Conservation (phyloP, 2,888 invertebrate species). For the Alviniconcha strummeri region DNA sequence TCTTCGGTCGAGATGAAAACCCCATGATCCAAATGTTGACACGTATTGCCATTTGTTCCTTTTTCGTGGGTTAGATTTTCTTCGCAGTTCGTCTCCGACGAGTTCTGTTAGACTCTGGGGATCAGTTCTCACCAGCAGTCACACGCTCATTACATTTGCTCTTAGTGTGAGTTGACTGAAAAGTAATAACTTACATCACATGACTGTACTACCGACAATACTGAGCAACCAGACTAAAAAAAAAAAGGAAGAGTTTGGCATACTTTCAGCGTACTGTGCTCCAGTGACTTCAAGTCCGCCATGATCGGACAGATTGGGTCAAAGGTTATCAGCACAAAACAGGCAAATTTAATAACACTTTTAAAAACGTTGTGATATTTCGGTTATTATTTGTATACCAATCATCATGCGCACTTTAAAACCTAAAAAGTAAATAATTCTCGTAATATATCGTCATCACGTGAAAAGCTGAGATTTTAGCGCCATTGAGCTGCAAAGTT, state of each 20-base stretch:
- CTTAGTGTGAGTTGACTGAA: too few species aligned
- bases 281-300: constrained; percentile 95
- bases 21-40: too few species aligned
- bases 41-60: too few species aligned
- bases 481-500: constrained; percentile 32
- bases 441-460: neutral
- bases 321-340: neutral
- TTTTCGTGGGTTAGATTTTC: too few species aligned
- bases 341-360: neutral
- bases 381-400: neutral
- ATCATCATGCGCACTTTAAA: neutral
- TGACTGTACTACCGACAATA: neutral
- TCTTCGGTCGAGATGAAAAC: too few species aligned
- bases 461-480: constrained; percentile 20
- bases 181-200: too few species aligned
- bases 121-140: too few species aligned
- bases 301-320: constrained; percentile 74
- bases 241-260: neutral
- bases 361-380: neutral
- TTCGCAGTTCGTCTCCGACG: too few species aligned
- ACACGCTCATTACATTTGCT: too few species aligned
- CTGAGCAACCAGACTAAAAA: neutral
- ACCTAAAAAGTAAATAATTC: neutral
- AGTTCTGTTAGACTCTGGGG: too few species aligned
- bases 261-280: constrained; percentile 78